These are phyloP conservation scores for Penaeus chinensis DNA, from an alignment of 1,140 invertebrate genomes.

Conservation along the genomic window DNA sequence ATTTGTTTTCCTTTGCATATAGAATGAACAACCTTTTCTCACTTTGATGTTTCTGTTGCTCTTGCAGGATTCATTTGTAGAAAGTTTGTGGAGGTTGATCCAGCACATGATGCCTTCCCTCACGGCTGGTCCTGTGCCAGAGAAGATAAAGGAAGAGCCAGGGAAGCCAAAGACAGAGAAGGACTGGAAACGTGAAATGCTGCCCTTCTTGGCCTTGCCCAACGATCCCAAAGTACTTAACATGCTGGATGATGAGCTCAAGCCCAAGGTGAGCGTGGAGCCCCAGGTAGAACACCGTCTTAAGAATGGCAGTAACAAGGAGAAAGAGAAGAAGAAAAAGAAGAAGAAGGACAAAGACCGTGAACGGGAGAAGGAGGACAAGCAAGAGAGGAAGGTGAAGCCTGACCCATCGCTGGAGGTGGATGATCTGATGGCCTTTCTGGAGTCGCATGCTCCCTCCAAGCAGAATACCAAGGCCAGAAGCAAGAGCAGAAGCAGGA, in stretches of 20 bases:
- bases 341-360: constrained; percentile 64
- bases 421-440: constrained; percentile 86
- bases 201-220: constrained; percentile 90
- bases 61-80: constrained; percentile 87
- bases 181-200: constrained; percentile 79
- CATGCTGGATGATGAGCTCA: constrained; percentile 64
- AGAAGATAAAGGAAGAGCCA: constrained; percentile 63
- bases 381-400: constrained; percentile 60
- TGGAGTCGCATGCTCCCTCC: constrained; percentile 87
- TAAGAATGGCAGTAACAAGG: constrained; percentile 65
- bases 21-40: neutral
- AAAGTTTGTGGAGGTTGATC: constrained; percentile 92
- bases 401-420: constrained; percentile 74
- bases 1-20: constrained; percentile 53
- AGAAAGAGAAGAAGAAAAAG: constrained; percentile 68
- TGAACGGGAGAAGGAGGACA: constrained; percentile 66
- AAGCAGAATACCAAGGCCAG: constrained; percentile 56
- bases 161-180: constrained; percentile 68
- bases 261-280: constrained; percentile 65
- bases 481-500: constrained; percentile 22
- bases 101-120: constrained; percentile 88
- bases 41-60: constrained; percentile 35
- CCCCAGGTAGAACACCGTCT: constrained; percentile 21
- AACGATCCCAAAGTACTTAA: constrained; percentile 76
- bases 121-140: constrained; percentile 56